These are phyloP conservation scores for Sycophila sp. DNA, from an alignment of 1,140 invertebrate species.

Conservation along the genomic window DNA sequence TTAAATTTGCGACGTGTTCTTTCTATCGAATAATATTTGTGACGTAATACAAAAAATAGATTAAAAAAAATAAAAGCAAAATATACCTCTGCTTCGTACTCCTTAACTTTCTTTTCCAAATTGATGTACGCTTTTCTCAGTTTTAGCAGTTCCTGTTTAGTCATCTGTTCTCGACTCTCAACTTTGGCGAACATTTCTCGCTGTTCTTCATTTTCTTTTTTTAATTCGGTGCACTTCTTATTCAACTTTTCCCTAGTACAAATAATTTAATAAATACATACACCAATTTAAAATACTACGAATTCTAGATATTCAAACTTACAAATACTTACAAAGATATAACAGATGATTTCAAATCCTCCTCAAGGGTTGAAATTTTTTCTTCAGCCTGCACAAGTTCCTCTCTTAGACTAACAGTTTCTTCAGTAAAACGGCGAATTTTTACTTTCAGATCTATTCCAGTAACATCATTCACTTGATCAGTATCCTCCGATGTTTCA, in stretches of 20 bases:
- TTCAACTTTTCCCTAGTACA: slow-evolving; percentile 38
- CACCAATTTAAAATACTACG: neutral
- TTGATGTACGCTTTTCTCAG: slow-evolving; percentile 34
- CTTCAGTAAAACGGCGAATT: slow-evolving; percentile 42
- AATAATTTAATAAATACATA: neutral
- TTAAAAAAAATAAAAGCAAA: slow-evolving; percentile 8
- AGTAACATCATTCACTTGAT: slow-evolving; percentile 18
- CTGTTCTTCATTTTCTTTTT: slow-evolving; percentile 46
- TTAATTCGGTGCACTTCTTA: slow-evolving; percentile 35
- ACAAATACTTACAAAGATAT: slow-evolving; percentile 25
- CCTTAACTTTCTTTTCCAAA: slow-evolving; percentile 37
- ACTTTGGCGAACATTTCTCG: slow-evolving; percentile 31
- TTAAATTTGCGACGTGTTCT: slow-evolving; percentile 15
- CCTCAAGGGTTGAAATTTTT: neutral
- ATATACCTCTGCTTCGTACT: slow-evolving; percentile 33
- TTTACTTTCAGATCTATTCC: slow-evolving; percentile 37
- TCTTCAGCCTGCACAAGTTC: slow-evolving; percentile 43
- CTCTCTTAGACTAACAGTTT: slow-evolving; percentile 41
- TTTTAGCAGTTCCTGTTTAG: slow-evolving; percentile 36
- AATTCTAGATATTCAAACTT: neutral
- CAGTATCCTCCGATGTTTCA: slow-evolving; percentile 36
- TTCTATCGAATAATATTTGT: slow-evolving; percentile 13
- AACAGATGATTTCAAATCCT: neutral
- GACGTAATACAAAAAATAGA: neutral
- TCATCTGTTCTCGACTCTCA: slow-evolving; percentile 31